Evolutionary conservation across 2,113 vertebrate species (phyloP), one percentile per base, ranked within the genome.

Genomic region (Ammodramus savannarum): DNA sequence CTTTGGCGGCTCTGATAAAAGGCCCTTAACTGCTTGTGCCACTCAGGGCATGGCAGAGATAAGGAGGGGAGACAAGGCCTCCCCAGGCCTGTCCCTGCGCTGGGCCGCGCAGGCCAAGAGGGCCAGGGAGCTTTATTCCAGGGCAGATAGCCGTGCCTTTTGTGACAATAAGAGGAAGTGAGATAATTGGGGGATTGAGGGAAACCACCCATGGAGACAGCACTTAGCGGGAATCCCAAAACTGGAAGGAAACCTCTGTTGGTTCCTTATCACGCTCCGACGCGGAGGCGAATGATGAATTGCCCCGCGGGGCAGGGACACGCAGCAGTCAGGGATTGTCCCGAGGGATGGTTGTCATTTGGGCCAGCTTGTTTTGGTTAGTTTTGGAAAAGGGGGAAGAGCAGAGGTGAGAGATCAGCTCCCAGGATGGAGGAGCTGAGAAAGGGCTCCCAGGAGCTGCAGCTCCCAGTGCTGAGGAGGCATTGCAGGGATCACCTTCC

Each of bases 101-200:
- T 58, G 94, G 95, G 85, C 93, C 84, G 27, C 7, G 29, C 71
- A 22, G 82, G 87, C 89, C 84, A 31, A 27, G 57, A 67, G 36
- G 92, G 92, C 95, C 46, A 4, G 84, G 39, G 58, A 85, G 93
- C 93, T 83, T 51, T 62, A 36, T 36, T 94, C 66, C 78, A 62
- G 94, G 79, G 93, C 94, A 96, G 97, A 97, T 97, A 97, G 95
- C 87, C 36, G 81, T 78, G 92, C 58, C 72, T 91, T 76, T 17
- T 94, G 94, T 92, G 96, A 98, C 98, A 98, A 98, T 98, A 95
- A 97, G 87, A 98, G 98, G 98, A 98, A 98, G 96, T 97, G 91
- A 98, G 98, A 98, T 98, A 98, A 98, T 71, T 69, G 93, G 88
- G 87, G 91, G 43, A 96, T 92, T 88, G 91, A 96, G 95, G 95